Evolutionary conservation across 2,113 vertebrate species (phyloP).

Genomic region (Anseranas semipalmata): DNA sequence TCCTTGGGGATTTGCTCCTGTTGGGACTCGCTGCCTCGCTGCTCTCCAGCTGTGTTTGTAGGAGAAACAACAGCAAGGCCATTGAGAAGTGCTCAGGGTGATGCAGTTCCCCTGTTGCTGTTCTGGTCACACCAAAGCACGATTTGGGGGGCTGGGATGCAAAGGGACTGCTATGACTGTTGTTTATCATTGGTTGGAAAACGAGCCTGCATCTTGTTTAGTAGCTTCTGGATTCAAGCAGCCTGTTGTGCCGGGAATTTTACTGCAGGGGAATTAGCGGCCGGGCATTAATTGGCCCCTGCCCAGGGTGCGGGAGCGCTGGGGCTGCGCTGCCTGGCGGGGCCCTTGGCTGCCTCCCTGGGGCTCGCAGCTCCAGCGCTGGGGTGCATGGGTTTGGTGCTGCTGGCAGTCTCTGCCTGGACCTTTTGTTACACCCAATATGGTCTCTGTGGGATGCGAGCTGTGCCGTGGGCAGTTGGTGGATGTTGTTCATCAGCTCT

Average conservation of each 20-base stretch:
- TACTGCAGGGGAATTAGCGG: neutral
- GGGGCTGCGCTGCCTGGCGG: neutral
- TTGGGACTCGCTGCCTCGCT: neutral
- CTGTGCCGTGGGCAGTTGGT: neutral
- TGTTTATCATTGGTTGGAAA: neutral
- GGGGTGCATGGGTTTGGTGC: neutral
- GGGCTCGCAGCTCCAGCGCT: neutral
- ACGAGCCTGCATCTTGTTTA: accelerated
- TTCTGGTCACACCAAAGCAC: accelerated
- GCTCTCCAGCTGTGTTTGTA: constrained; percentile 39
- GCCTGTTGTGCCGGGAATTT: neutral
- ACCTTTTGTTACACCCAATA: neutral
- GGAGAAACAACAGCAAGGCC: neutral
- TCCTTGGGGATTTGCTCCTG: neutral
- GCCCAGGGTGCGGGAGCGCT: accelerated
- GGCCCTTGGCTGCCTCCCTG: too few species aligned
- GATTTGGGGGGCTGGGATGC: neutral
- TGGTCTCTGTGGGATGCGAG: neutral
- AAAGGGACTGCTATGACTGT: neutral
- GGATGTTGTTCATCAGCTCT: neutral
- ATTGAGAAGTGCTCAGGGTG: accelerated
- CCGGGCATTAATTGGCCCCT: neutral
- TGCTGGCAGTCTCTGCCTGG: neutral
- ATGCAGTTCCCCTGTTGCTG: accelerated
- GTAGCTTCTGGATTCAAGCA: neutral